A percentile compares a stretch with the other conserved stretches of the same genome.
Conservation (phyloP, 2,888 invertebrate species). For the Phyllotreta striolata region DNA sequence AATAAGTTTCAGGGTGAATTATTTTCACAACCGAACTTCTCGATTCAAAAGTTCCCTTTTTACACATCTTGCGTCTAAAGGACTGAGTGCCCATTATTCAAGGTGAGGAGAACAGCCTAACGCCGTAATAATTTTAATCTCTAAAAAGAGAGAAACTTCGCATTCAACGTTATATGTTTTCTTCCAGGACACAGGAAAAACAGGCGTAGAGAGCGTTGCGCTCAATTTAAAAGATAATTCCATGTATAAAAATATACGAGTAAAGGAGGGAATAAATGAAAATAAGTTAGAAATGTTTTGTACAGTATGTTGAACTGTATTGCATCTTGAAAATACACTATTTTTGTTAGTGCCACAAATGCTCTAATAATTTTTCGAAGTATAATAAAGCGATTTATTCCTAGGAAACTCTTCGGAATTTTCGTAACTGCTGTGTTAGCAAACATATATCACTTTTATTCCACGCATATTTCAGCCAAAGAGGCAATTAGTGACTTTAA, state of each 20-base stretch:
- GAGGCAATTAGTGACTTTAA: constrained; percentile 24
- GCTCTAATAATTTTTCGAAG: too few species aligned
- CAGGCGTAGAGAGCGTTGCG: too few species aligned
- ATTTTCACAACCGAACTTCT: constrained; percentile 13
- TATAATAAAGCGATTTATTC: constrained; percentile 2
- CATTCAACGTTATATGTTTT: background rate
- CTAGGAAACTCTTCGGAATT: constrained; percentile 4
- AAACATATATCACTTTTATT: constrained; percentile 31
- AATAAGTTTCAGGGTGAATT: constrained; percentile 18
- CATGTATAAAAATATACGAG: too few species aligned
- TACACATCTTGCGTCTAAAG: constrained; percentile 13
- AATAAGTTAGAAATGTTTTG: too few species aligned
- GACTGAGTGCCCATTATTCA: constrained; percentile 19
- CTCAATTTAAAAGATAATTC: too few species aligned
- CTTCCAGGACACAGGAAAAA: background rate
- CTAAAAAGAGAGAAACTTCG: constrained; percentile 3
- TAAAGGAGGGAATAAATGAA: too few species aligned
- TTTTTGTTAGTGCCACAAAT: too few species aligned
- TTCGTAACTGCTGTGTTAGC: constrained; percentile 24
- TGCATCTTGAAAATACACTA: too few species aligned
- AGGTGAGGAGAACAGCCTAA: background rate
- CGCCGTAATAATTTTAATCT: constrained; percentile 12
- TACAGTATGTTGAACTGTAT: too few species aligned
- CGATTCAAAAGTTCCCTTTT: constrained; percentile 13
- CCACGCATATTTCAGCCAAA: constrained; percentile 18